A percentile compares a stretch with the other conserved stretches of the same genome.
Evolutionary conservation across 2,797 vertebrate genomes (phyloP).

Genomic region (Rhinoraja longicauda): DNA sequence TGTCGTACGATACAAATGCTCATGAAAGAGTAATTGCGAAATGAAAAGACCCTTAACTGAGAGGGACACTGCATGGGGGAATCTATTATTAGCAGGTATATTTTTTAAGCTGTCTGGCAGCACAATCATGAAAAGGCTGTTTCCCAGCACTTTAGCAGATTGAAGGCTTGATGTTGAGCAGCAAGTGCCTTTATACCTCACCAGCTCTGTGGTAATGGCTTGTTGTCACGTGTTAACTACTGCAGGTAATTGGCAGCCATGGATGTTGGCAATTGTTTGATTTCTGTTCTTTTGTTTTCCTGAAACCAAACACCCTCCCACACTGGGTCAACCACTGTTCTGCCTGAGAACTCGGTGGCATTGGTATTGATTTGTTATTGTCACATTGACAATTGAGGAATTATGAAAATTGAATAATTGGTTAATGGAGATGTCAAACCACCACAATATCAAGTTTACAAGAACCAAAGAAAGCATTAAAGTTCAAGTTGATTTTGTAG

Average conservation of each 20-base stretch:
- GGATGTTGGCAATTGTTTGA: background rate
- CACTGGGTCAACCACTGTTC: background rate
- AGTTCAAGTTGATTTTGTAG: too few species aligned
- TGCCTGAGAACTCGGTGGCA: background rate
- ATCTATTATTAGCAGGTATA: background rate
- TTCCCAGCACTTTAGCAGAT: background rate
- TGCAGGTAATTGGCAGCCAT: background rate
- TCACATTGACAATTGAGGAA: too few species aligned
- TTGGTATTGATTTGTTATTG: too few species aligned
- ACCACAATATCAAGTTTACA: too few species aligned
- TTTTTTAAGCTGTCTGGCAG: background rate
- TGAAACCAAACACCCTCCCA: background rate
- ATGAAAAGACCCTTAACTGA: background rate
- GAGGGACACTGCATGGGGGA: background rate
- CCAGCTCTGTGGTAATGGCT: background rate
- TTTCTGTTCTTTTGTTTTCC: slow-evolving; percentile 5
- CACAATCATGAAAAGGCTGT: background rate
- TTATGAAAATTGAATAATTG: too few species aligned
- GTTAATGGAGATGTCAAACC: too few species aligned
- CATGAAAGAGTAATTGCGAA: background rate
- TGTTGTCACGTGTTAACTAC: too few species aligned
- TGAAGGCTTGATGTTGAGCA: background rate
- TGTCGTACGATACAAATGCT: background rate
- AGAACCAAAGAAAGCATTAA: too few species aligned
- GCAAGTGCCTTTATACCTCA: background rate